phyloP scores from a whole-genome alignment of 2,888 invertebrate species.

The Heliconius ismenius region DNA sequence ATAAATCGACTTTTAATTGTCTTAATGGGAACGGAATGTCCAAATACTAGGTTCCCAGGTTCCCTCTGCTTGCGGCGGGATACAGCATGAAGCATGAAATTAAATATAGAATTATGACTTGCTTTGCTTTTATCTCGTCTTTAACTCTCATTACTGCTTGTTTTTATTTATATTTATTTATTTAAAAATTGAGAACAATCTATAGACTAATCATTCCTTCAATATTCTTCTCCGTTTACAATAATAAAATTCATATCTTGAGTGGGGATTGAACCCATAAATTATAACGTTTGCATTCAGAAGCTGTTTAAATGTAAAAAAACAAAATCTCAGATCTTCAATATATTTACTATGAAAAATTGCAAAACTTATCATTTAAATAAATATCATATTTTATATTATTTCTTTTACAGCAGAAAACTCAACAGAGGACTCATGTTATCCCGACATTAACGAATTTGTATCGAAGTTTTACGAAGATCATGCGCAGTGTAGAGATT shows the following conservation, averaged over 20 bases:
- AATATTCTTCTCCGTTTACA: too few species aligned
- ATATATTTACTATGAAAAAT: too few species aligned
- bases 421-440: slow-evolving; percentile 60
- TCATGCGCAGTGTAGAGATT: slow-evolving; percentile 85
- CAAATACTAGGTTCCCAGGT: background rate
- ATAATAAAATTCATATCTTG: background rate
- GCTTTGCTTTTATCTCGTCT: too few species aligned
- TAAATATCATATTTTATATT: background rate
- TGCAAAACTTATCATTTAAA: background rate
- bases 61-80: background rate
- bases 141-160: background rate
- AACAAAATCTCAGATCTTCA: too few species aligned
- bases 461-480: slow-evolving; percentile 87
- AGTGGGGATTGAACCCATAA: background rate
- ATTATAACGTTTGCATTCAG: background rate
- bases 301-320: background rate
- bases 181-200: too few species aligned
- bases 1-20: too few species aligned
- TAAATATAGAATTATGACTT: background rate
- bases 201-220: too few species aligned
- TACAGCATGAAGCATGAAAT: background rate
- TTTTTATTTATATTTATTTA: too few species aligned
- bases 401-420: slow-evolving; percentile 53
- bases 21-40: too few species aligned
- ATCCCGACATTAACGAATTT: slow-evolving; percentile 85